Evolutionary conservation across 2,113 vertebrate genomes (phyloP), one percentile per base, ranked within the genome.

Genomic region (Antigone vipio): DNA sequence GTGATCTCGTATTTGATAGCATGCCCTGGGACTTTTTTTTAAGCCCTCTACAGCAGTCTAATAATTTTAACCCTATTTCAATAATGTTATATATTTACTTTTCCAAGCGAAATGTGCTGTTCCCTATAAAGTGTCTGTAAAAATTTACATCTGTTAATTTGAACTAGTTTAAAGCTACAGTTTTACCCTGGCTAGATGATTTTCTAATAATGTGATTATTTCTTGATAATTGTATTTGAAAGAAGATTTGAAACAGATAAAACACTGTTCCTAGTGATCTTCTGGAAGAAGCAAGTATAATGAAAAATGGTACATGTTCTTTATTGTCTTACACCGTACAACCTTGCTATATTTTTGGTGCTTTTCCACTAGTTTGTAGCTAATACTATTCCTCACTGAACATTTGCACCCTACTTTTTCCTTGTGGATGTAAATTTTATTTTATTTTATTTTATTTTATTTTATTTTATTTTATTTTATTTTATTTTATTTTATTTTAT

Each of bases 191-290:
- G 81, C 85, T 77, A 91, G 52, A 59, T 81, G 44, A 87, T 75
- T 92, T 94, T 67, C 56, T 95, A 81, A 91, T 78, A 88, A 84
- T 64, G 79, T 68, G 59, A 78, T 91, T 95, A 85, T 89, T 88
- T 89, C 76, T 68, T 85, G 76, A 53, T 66, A 86, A 67, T 68
- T 86, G 30, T 45, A 22, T 74, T 72, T 75, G 44, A 88, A 88
- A 67, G 40, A 74, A 89, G 27, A 85, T 42, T 56, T 92, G 56
- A 83, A 90, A 40, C 35, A 78, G 47, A 58, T 74, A 71, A 82
- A 89, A 59, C 9, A 34, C 26, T 40, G 26, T 66, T 87, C 11
- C 35, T 69, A 62, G 34, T 55, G 42, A 17, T 76, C 34, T 84
- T 90, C 60, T 64, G 27, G 73, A 68, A 87, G 77, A 86, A 80